Evolutionary conservation across 2,888 invertebrate genomes (phyloP).

Genomic region (Tenodera sinensis): DNA sequence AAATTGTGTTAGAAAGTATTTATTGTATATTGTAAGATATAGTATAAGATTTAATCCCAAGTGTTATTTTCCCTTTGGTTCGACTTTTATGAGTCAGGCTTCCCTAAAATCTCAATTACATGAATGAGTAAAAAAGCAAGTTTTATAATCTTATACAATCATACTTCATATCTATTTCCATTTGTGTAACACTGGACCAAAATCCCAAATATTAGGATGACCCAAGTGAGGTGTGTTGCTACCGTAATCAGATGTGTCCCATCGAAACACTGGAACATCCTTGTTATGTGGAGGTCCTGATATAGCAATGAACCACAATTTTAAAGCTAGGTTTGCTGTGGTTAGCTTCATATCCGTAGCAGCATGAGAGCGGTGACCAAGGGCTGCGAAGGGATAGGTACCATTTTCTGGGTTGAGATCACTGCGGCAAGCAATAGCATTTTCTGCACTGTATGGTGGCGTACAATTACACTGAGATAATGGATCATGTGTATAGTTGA

Average conservation of each 20-base stretch:
- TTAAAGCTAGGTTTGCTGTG: slow-evolving; percentile 42
- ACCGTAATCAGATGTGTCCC: slow-evolving; percentile 60
- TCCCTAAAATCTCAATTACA: background rate
- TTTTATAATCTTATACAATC: background rate
- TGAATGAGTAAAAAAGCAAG: background rate
- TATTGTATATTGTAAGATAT: background rate
- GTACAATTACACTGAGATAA: slow-evolving; percentile 61
- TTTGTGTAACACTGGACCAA: slow-evolving; percentile 53
- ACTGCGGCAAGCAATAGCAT: slow-evolving; percentile 65
- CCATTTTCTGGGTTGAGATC: slow-evolving; percentile 69
- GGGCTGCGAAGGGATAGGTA: slow-evolving; percentile 63
- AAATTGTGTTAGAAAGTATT: too few species aligned
- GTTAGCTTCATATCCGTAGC: slow-evolving; percentile 67
- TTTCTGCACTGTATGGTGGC: slow-evolving; percentile 69
- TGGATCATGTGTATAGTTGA: slow-evolving; percentile 66
- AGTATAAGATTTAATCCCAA: background rate
- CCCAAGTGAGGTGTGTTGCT: slow-evolving; percentile 56
- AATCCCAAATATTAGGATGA: slow-evolving; percentile 65
- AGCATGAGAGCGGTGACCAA: slow-evolving; percentile 66
- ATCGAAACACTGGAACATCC: slow-evolving; percentile 63
- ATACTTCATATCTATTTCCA: slow-evolving; percentile 41
- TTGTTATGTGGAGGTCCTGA: slow-evolving; percentile 51
- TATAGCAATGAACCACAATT: slow-evolving; percentile 55
- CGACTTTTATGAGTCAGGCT: background rate
- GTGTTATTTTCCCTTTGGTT: background rate